Evolutionary conservation across 2,888 invertebrate genomes (phyloP).

Genomic region (Polyommatus icarus): DNA sequence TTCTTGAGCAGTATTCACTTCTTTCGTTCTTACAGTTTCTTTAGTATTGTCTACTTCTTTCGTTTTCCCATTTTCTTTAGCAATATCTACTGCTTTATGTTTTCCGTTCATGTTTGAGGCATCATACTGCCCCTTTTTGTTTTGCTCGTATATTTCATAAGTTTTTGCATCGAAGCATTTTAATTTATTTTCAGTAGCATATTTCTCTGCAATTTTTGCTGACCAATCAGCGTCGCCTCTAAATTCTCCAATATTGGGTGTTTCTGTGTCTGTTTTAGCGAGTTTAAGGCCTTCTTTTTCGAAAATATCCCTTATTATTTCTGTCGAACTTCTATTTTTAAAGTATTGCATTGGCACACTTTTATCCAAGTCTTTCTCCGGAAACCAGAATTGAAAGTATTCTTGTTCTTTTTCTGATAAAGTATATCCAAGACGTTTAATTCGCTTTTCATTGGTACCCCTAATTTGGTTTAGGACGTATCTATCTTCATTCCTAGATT

Average conservation of each 20-base stretch:
- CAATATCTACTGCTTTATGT: neutral
- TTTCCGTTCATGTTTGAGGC: neutral
- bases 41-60: neutral
- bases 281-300: neutral
- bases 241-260: neutral
- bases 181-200: slow-evolving; percentile 15
- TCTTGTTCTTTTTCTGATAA: neutral
- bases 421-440: neutral
- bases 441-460: neutral
- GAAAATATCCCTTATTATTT: slow-evolving; percentile 1
- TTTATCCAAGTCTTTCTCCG: slow-evolving; percentile 5
- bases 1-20: neutral
- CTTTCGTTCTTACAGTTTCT: neutral
- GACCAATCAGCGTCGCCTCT: neutral
- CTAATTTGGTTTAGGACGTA: neutral
- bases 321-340: neutral
- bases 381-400: neutral
- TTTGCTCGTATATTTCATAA: neutral
- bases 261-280: neutral
- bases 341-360: neutral
- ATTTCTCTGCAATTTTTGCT: slow-evolving; percentile 15
- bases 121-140: neutral
- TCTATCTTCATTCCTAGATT: neutral
- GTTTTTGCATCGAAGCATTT: neutral
- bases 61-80: neutral